A percentile compares a stretch with the other conserved stretches of the same genome.
These are phyloP conservation scores for Antheraea assamensis DNA, from an alignment of 2,888 invertebrate species.

Conservation along the genomic window DNA sequence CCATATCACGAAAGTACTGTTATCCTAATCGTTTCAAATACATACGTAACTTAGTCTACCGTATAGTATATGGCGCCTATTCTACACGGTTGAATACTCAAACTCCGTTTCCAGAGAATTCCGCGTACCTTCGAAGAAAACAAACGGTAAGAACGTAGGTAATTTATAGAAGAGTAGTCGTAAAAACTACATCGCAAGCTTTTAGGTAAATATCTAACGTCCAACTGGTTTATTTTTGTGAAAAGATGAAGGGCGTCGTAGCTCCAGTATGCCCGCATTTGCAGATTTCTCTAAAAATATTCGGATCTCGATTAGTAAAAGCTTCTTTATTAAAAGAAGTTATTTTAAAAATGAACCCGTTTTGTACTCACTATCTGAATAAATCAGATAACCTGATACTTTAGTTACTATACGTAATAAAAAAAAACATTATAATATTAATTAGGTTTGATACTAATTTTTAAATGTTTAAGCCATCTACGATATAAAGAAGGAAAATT, in stretches of 20 bases:
- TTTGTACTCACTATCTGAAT: background rate
- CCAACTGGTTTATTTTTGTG: slow-evolving; percentile 19
- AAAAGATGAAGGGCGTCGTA: background rate
- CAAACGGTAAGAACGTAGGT: slow-evolving; percentile 15
- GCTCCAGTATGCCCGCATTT: background rate
- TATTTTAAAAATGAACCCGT: background rate
- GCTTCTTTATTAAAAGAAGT: background rate
- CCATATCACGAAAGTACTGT: background rate
- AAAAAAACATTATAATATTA: too few species aligned
- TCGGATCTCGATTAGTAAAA: background rate
- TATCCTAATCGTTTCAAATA: background rate
- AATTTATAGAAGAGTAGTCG: slow-evolving; percentile 3
- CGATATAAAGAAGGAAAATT: too few species aligned
- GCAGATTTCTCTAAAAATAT: background rate
- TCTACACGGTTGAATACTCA: slow-evolving; percentile 9
- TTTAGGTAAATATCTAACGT: slow-evolving; percentile 22
- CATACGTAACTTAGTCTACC: slow-evolving; percentile 8
- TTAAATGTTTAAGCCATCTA: too few species aligned
- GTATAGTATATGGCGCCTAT: background rate
- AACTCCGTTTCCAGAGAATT: slow-evolving; percentile 4
- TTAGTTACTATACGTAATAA: too few species aligned
- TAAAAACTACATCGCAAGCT: slow-evolving; percentile 14
- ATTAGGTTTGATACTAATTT: too few species aligned
- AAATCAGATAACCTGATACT: background rate
- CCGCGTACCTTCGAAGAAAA: slow-evolving; percentile 15